Evolutionary conservation across 2,113 vertebrate species (phyloP), one percentile per base, ranked within the genome.

Genomic region (Stercorarius parasiticus): DNA sequence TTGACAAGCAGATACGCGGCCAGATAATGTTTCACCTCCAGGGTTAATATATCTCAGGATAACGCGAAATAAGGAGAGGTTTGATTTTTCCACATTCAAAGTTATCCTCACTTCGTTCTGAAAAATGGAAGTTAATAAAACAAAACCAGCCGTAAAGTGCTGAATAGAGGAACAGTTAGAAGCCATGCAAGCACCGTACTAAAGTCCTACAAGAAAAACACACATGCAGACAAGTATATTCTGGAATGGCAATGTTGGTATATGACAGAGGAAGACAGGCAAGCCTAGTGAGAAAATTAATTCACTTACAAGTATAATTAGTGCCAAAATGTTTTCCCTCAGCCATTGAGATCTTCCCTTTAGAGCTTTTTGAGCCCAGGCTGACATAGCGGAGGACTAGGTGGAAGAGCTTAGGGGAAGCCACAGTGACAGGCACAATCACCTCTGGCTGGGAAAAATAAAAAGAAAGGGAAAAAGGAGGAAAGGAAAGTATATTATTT

Each of bases 71-170:
- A 97, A 97, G 86, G 97, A 98, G 78, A 93, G 96, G 72, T 94
- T 97, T 84, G 98, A 98, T 61, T 98, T 98, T 93, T 97, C 98
- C 94, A 98, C 98, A 96, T 98, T 98, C 98, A 99, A 97, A 96
- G 95, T 98, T 96, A 99, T 97, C 97, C 97, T 99, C 93, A 99
- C 98, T 98, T 99, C 98, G 95, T 98, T 99, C 99, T 99, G 99
- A 95, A 98, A 98, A 98, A 98, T 53, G 79, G 94, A 97, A 97
- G 92, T 97, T 97, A 97, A 98, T 97, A 95, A 94, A 98, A 98
- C 94, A 97, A 95, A 87, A 86, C 64, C 82, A 77, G 86, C 71
- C 93, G 0, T 93, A 88, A 96, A 94, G 69, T 86, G 90, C 59
- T 84, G 76, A 97, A 94, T 22, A 93, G 80, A 92, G 76, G 81